Percentiles rank a stretch among this genome's conserved stretches.
Conservation (phyloP, 1,140 invertebrate species). For the Caerostris extrusa region DNA sequence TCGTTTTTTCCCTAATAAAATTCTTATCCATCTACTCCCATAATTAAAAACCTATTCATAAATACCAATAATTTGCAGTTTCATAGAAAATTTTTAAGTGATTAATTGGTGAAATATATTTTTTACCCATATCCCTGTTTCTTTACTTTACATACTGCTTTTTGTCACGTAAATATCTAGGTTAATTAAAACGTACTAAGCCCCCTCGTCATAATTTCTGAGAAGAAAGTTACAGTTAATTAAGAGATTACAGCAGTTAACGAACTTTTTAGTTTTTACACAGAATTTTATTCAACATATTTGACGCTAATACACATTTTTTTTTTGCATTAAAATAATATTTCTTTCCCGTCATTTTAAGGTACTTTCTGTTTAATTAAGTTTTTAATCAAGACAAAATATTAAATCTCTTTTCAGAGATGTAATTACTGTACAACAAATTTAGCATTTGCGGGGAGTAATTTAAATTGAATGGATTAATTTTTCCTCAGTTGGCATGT, state of each 20-base stretch:
- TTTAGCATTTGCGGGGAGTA: not conserved
- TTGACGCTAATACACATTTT: not conserved
- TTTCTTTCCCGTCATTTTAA: not conserved
- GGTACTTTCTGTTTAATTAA: conserved; percentile 11
- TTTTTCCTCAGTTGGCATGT: not conserved
- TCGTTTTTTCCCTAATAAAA: no score
- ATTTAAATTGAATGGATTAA: conserved; percentile 24
- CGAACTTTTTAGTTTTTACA: not conserved
- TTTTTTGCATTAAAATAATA: not conserved
- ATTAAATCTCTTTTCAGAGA: not conserved
- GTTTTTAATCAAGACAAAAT: conserved; percentile 22
- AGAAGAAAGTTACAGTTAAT: conserved; percentile 36
- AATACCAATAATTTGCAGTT: not conserved
- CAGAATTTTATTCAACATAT: not conserved
- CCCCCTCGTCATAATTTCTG: conserved; percentile 1
- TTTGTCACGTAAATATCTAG: conserved; percentile 21
- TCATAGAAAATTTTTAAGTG: not conserved
- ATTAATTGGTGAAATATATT: not conserved
- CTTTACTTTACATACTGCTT: not conserved
- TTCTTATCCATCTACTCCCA: no score
- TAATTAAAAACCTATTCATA: no score
- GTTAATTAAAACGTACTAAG: conserved; percentile 29
- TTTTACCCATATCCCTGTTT: not conserved
- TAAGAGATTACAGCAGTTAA: conserved; percentile 41
- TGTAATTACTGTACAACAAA: not conserved